Percentiles rank a stretch among this genome's conserved stretches.
These are phyloP conservation scores for Aphrophora alni DNA, from an alignment of 2,888 invertebrate genomes.

Conservation along the genomic window DNA sequence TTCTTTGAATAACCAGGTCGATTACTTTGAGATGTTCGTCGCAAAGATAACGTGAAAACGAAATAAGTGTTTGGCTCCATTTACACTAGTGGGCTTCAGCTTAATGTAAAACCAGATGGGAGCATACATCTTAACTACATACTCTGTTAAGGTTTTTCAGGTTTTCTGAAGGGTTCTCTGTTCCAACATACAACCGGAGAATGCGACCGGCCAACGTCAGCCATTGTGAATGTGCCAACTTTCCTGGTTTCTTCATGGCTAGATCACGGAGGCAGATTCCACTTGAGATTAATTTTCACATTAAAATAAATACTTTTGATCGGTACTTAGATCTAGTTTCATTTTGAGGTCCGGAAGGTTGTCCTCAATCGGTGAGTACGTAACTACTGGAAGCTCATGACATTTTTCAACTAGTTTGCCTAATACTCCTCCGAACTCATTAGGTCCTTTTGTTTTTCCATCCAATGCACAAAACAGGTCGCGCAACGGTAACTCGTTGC, in stretches of 20 bases:
- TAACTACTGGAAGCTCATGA: not conserved
- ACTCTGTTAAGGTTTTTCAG: not conserved
- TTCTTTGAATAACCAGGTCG: no score
- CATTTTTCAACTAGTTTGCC: not conserved
- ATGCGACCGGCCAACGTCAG: slow-evolving; percentile 7
- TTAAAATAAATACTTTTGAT: slow-evolving; percentile 19
- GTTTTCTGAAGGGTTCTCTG: slow-evolving; percentile 14
- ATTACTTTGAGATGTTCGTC: no score
- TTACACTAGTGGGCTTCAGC: not conserved
- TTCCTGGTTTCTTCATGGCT: no score
- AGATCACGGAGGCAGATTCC: not conserved
- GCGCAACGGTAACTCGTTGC: not conserved
- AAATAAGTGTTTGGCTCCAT: no score
- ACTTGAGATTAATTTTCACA: not conserved
- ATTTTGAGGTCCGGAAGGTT: not conserved
- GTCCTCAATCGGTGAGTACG: no score
- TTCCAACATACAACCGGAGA: slow-evolving; percentile 18
- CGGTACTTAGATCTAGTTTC: slow-evolving; percentile 16
- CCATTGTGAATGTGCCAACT: slow-evolving; percentile 16
- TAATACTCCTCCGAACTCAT: not conserved
- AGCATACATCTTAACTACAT: slow-evolving; percentile 20
- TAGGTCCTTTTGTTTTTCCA: not conserved
- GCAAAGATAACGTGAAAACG: not conserved
- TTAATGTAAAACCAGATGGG: no score
- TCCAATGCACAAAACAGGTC: slow-evolving; percentile 14